A percentile compares a stretch with the other conserved stretches of the same genome.
Evolutionary conservation across 2,797 vertebrate genomes (phyloP).

Genomic region (Falco cherrug): DNA sequence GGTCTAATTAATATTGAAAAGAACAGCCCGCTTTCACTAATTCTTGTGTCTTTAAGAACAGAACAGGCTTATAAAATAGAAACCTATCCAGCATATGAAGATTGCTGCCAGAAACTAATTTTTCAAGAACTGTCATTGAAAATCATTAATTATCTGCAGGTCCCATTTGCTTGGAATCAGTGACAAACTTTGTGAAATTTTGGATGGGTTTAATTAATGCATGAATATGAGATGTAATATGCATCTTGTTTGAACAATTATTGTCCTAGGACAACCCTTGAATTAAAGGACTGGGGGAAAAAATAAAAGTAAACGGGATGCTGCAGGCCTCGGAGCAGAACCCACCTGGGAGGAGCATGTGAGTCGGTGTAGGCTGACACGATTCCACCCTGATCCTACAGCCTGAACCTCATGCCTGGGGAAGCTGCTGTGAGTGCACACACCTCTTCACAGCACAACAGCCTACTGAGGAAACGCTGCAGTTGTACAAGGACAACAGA

Average conservation of each 20-base stretch:
- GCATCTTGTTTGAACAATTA: conserved; percentile 42
- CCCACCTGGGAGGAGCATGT: neutral
- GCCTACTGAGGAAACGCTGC: neutral
- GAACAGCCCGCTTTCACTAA: conserved; percentile 13
- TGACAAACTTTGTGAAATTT: conserved; percentile 57
- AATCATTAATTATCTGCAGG: conserved; percentile 71
- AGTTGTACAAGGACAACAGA: neutral
- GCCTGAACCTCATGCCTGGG: neutral
- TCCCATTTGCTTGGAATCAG: conserved; percentile 55
- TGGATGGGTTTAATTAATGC: conserved; percentile 66
- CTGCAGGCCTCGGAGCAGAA: neutral
- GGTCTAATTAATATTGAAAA: conserved; percentile 41
- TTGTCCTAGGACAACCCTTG: conserved; percentile 42
- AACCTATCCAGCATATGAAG: conserved; percentile 12
- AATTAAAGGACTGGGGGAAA: conserved; percentile 22
- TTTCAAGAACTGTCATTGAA: conserved; percentile 55
- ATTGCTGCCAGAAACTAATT: conserved; percentile 51
- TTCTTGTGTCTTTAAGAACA: conserved; percentile 50
- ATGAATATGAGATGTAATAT: conserved; percentile 26
- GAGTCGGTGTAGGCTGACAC: neutral
- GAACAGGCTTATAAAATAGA: conserved; percentile 32
- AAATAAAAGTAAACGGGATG: conserved; percentile 4
- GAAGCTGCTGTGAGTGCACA: neutral
- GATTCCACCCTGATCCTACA: neutral
- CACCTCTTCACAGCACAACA: neutral